Evolutionary conservation across 1,140 invertebrate species (phyloP).

Genomic region (Leptinotarsa undecemlineata): DNA sequence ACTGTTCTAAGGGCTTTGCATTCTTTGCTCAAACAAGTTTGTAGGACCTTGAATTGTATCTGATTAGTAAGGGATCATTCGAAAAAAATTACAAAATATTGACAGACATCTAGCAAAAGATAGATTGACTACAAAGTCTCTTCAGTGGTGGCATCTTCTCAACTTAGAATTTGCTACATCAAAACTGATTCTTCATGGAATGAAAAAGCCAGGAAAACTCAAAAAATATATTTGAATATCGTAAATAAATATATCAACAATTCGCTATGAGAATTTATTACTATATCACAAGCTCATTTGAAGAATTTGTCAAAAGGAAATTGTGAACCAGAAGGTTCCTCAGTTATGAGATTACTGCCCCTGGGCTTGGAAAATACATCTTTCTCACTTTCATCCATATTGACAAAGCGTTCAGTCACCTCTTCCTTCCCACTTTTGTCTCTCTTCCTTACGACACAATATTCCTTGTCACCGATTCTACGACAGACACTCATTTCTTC

Average conservation of each 20-base stretch:
- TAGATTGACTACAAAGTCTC: too few relatives aligned
- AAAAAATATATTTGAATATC: neutral
- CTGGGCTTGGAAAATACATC: conserved; percentile 22
- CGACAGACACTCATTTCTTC: conserved; percentile 57
- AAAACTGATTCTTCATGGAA: too few relatives aligned
- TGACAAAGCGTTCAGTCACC: conserved; percentile 56
- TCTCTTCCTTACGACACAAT: conserved; percentile 54
- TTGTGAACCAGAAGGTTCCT: neutral
- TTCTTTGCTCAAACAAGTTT: too few relatives aligned
- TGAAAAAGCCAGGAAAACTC: neutral
- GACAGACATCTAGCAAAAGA: too few relatives aligned
- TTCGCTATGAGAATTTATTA: neutral
- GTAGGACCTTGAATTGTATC: too few relatives aligned
- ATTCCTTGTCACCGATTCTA: conserved; percentile 57
- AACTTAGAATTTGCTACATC: too few relatives aligned
- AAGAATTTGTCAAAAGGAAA: conserved; percentile 16
- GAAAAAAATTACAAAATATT: too few relatives aligned
- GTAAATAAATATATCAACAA: neutral
- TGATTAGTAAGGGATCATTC: too few relatives aligned
- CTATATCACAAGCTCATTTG: neutral
- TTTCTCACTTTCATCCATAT: conserved; percentile 55
- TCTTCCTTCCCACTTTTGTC: conserved; percentile 58
- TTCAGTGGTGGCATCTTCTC: too few relatives aligned
- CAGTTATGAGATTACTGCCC: neutral
- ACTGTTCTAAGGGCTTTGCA: too few relatives aligned